Percentiles rank a stretch among this genome's conserved stretches.
phyloP scores from a whole-genome alignment of 2,888 invertebrate species.

The Patella pellucida region DNA sequence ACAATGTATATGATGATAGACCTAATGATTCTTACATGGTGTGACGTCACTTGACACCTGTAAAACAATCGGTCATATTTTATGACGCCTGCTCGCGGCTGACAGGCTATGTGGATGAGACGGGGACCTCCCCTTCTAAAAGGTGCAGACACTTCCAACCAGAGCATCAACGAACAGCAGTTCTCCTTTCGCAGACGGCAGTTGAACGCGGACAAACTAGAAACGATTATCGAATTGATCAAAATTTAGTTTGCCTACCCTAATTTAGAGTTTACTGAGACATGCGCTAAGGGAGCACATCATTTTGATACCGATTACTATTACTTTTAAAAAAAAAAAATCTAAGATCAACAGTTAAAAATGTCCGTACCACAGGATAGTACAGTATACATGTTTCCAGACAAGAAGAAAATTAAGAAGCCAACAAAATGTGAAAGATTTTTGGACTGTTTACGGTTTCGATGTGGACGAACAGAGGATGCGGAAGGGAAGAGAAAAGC shows the following conservation, averaged over 20 bases:
- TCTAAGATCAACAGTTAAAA: no score
- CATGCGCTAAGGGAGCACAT: no score
- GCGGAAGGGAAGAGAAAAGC: conserved; percentile 23
- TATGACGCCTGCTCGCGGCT: neutral
- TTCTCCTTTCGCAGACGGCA: no score
- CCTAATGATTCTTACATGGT: neutral
- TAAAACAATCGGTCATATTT: conserved; percentile 11
- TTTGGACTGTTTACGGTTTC: neutral
- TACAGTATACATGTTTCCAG: neutral
- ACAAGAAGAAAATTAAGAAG: neutral
- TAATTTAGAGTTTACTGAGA: no score
- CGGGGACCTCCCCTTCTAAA: neutral
- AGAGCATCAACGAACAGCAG: no score
- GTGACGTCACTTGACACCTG: conserved; percentile 10
- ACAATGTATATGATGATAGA: no score
- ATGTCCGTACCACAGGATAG: neutral
- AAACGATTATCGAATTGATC: no score
- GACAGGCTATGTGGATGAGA: neutral
- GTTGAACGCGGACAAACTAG: no score
- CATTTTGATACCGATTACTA: no score
- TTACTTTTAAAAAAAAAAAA: no score
- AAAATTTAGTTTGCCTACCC: no score
- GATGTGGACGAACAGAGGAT: conserved; percentile 69
- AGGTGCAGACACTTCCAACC: neutral
- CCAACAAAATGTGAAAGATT: neutral